phyloP scores from a whole-genome alignment of 2,888 invertebrate species.

The Daptonema setosum region DNA sequence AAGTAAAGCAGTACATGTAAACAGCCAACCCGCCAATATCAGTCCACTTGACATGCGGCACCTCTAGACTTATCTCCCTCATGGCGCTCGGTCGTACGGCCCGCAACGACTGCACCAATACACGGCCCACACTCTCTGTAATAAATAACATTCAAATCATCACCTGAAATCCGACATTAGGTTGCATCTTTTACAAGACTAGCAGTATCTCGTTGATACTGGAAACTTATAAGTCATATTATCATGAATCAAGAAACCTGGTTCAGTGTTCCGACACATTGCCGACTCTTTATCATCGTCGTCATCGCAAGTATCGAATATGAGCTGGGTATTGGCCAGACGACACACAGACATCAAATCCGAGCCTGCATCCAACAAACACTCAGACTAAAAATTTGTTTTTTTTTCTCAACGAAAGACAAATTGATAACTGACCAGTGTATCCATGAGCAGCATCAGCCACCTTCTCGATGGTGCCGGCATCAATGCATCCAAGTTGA shows the following conservation, averaged over 20 bases:
- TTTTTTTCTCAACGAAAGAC: background rate
- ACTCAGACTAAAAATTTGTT: conserved; percentile 8
- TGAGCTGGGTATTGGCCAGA: conserved; percentile 3
- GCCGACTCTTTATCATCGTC: too few species aligned
- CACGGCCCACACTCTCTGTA: background rate
- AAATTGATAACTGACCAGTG: background rate
- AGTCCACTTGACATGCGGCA: conserved; percentile 16
- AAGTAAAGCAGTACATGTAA: too few species aligned
- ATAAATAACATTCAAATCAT: background rate
- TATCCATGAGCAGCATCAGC: background rate
- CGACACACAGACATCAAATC: conserved; percentile 13
- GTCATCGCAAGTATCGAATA: too few species aligned
- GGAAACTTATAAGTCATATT: too few species aligned
- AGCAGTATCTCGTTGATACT: too few species aligned
- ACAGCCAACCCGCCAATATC: too few species aligned
- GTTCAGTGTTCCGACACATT: too few species aligned
- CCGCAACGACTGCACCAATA: background rate
- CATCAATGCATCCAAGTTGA: background rate
- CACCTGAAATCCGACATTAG: too few species aligned
- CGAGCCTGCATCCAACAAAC: conserved; percentile 12
- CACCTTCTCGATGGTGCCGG: background rate
- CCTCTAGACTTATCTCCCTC: conserved; percentile 22
- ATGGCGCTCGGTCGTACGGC: conserved; percentile 19
- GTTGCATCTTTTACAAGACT: too few species aligned
- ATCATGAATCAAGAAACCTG: too few species aligned